Base-by-base conservation (phyloP, 2,797 vertebrate genomes). In the Tenualosa thibaudeaui region DNA sequence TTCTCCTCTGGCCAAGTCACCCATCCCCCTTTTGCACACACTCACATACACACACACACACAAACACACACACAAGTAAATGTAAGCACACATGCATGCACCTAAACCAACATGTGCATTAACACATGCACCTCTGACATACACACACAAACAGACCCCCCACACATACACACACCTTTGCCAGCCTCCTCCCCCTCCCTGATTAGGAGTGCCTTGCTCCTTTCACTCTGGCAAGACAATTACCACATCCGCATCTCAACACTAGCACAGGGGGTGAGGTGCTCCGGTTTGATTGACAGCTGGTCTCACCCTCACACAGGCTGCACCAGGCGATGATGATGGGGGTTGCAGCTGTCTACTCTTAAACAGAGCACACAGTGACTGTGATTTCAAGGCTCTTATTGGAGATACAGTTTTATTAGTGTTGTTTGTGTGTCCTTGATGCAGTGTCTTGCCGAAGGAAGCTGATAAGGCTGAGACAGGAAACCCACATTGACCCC, bases 11-110 rank as follows among this genome's bases (percentile, higher is more conserved):
- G 81, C 83, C 5, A 24, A 88, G 83, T 86, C 86, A 85, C 83
- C 89, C 87, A 86, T 88, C 89, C 89, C 88, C 89, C 88, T 88
- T 89, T 46, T 0, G 84, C 86, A 85, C 84, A 88, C 88, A 88
- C 86, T 81, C 87, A 88, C 62, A 68, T 12, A 84, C 49, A 37
- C 62, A 68, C 26, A 84, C 49, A 37, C 85, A 65, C 86, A 85
- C 84, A 88, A 87, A 88, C 86, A 81, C 87, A 88, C 62, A 68
- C 26, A 84, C 49, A 37, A 81, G 62, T 71, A 49, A n/a, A 71
- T 13, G 40, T 40, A 17, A 40, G 37, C 68, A 75, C 31, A 75
- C 68, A 75, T 15, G 15, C 31, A 75, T 75, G 68, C 68, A 75
- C 37, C 68, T 75, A 75, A 75, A 75, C 68, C 12, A 75, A 75